These are phyloP conservation scores for Gnatocerus cornutus DNA, from an alignment of 2,888 invertebrate genomes.

Conservation along the genomic window DNA sequence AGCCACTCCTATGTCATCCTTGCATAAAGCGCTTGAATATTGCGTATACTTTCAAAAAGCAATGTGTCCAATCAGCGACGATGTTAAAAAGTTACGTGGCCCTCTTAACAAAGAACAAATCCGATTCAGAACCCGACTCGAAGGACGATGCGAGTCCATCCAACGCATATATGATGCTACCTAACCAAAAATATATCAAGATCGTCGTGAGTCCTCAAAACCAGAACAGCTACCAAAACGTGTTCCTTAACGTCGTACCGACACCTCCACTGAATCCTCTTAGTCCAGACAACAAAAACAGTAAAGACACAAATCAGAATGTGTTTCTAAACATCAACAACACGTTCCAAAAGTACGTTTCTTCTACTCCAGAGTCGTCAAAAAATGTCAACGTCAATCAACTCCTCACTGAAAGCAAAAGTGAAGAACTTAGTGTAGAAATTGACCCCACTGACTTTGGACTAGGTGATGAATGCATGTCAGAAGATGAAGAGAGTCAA, in stretches of 20 bases:
- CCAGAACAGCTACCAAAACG: slow-evolving; percentile 52
- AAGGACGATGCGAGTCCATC: slow-evolving; percentile 52
- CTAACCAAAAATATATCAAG: slow-evolving; percentile 65
- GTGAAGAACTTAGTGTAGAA: slow-evolving; percentile 68
- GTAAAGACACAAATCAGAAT: slow-evolving; percentile 65
- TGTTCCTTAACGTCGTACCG: slow-evolving; percentile 67
- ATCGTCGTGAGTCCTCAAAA: slow-evolving; percentile 61
- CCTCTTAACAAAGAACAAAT: slow-evolving; percentile 55
- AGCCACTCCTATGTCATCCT: slow-evolving; percentile 66
- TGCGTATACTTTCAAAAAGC: slow-evolving; percentile 67
- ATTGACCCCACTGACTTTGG: slow-evolving; percentile 66
- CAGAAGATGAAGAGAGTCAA: slow-evolving; percentile 52
- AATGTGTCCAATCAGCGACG: slow-evolving; percentile 66
- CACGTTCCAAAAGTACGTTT: slow-evolving; percentile 64
- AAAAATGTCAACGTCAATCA: slow-evolving; percentile 59
- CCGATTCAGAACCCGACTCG: neutral
- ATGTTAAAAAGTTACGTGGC: slow-evolving; percentile 64
- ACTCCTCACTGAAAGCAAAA: slow-evolving; percentile 62
- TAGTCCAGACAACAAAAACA: slow-evolving; percentile 52
- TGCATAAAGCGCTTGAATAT: slow-evolving; percentile 67
- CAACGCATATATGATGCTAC: slow-evolving; percentile 62
- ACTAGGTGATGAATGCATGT: slow-evolving; percentile 56
- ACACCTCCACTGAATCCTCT: slow-evolving; percentile 51
- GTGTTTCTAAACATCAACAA: slow-evolving; percentile 66
- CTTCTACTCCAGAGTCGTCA: slow-evolving; percentile 51